Conservation (phyloP, 1,140 invertebrate genomes). For the Lepidurus arcticus region DNA sequence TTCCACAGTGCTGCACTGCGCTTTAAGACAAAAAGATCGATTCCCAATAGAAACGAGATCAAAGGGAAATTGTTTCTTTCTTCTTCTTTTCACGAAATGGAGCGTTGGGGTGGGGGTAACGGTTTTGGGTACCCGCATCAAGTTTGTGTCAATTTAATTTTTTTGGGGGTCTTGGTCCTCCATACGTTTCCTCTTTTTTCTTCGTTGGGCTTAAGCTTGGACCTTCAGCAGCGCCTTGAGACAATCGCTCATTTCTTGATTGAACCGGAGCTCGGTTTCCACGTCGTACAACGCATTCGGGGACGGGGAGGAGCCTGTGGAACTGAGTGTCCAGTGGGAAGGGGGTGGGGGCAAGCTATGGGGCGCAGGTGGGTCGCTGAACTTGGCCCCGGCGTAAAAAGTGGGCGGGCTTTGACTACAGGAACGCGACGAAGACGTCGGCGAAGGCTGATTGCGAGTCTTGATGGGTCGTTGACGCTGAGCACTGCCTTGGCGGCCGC, state of each 20-base stretch:
- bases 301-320: constrained; percentile 30
- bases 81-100: constrained; percentile 28
- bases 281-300: constrained; percentile 9
- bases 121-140: background rate
- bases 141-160: background rate
- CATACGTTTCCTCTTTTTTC: background rate
- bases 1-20: background rate
- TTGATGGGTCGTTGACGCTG: background rate
- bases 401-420: constrained; percentile 23
- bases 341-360: constrained; percentile 55
- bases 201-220: constrained; percentile 43
- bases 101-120: constrained; percentile 16
- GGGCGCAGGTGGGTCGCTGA: constrained; percentile 56
- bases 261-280: constrained; percentile 27
- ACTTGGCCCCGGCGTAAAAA: constrained; percentile 57
- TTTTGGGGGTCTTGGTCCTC: background rate
- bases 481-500: constrained; percentile 20
- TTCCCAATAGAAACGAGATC: constrained; percentile 12
- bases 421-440: constrained; percentile 25
- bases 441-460: constrained; percentile 27
- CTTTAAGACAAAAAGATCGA: background rate
- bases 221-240: constrained; percentile 55
- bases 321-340: constrained; percentile 49
- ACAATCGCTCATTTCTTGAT: constrained; percentile 47
- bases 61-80: background rate